Evolutionary conservation across 2,888 invertebrate genomes (phyloP).

Genomic region (Lucinisca nassula): DNA sequence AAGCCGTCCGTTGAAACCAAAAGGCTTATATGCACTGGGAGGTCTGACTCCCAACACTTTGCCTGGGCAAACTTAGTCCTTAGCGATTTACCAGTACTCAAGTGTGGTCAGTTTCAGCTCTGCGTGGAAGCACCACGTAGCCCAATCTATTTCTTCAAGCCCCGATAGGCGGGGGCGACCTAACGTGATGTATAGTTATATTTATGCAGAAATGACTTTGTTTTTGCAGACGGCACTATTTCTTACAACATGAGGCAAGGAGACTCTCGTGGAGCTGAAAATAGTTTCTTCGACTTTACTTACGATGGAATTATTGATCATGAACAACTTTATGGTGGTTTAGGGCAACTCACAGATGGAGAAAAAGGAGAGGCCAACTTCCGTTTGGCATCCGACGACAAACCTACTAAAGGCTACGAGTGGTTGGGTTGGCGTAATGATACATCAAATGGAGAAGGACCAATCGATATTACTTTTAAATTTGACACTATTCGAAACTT

Average conservation of each 20-base stretch:
- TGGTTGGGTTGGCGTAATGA: slow-evolving; percentile 96
- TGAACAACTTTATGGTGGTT: slow-evolving; percentile 91
- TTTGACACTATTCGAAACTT: slow-evolving; percentile 96
- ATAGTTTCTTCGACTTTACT: slow-evolving; percentile 94
- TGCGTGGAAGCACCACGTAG: too few relatives aligned
- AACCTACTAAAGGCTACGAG: slow-evolving; percentile 91
- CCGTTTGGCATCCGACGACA: slow-evolving; percentile 91
- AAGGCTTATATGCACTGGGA: too few relatives aligned
- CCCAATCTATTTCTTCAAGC: too few relatives aligned
- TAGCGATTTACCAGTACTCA: too few relatives aligned
- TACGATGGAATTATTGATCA: slow-evolving; percentile 93
- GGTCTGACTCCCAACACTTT: too few relatives aligned
- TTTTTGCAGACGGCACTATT: slow-evolving; percentile 92
- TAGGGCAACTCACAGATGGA: slow-evolving; percentile 95
- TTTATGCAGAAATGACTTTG: too few relatives aligned
- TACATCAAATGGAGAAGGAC: slow-evolving; percentile 90
- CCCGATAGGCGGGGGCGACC: too few relatives aligned
- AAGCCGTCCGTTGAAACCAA: too few relatives aligned
- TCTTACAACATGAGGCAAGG: slow-evolving; percentile 97
- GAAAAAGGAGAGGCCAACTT: slow-evolving; percentile 93
- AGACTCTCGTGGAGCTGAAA: slow-evolving; percentile 93
- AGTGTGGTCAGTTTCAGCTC: too few relatives aligned
- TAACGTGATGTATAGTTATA: too few relatives aligned
- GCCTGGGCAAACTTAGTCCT: too few relatives aligned
- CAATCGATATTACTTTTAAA: slow-evolving; percentile 94